Evolutionary conservation across 2,888 invertebrate species (phyloP).

Genomic region (Diarsia mendica): DNA sequence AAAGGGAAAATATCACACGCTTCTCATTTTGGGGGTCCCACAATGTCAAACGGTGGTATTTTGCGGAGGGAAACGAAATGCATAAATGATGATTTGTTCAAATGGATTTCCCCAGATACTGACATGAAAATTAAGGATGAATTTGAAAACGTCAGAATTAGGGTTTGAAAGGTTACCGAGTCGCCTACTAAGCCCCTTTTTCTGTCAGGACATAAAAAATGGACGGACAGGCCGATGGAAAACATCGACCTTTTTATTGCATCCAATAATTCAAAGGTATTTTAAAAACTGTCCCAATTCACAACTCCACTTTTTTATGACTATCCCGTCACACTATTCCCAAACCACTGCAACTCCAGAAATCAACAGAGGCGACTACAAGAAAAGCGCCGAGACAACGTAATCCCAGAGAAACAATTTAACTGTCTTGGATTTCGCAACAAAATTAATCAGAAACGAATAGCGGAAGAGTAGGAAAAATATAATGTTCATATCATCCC

Average conservation of each 20-base stretch:
- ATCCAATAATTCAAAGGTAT: not conserved
- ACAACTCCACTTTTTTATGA: not conserved
- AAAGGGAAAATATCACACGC: conserved; percentile 7
- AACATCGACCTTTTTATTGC: not conserved
- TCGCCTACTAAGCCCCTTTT: too few species aligned
- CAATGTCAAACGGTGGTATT: conserved; percentile 1
- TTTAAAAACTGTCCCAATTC: not conserved
- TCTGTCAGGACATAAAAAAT: not conserved
- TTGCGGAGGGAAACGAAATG: conserved; percentile 9
- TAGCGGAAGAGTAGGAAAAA: too few species aligned
- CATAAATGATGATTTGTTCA: conserved; percentile 15
- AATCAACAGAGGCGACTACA: too few species aligned
- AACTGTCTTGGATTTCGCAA: too few species aligned
- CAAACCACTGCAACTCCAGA: too few species aligned
- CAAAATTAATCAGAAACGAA: too few species aligned
- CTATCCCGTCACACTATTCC: too few species aligned
- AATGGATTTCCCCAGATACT: not conserved
- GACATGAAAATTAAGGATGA: conserved; percentile 1
- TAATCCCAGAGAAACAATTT: too few species aligned
- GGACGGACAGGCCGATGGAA: not conserved
- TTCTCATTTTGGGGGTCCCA: conserved; percentile 9
- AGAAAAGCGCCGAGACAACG: too few species aligned
- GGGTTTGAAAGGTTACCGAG: not conserved
- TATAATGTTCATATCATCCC: too few species aligned
- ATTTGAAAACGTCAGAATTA: not conserved